Conservation (phyloP, 2,888 invertebrate genomes). For the Pseudoips prasinana region DNA sequence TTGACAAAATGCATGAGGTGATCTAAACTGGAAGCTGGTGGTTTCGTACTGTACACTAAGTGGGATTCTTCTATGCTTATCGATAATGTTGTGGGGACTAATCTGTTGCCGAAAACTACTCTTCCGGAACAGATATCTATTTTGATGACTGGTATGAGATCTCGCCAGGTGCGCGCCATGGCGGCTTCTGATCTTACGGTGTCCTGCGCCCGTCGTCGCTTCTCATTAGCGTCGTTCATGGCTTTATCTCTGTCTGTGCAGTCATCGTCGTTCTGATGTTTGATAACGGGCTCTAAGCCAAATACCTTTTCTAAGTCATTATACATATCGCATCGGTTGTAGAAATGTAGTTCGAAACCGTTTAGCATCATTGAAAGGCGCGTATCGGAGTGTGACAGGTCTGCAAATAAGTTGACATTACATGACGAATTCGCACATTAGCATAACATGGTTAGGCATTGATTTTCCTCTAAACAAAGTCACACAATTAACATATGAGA, state of each 20-base stretch:
- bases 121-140: conserved; percentile 95
- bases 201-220: conserved; percentile 73
- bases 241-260: conserved; percentile 80
- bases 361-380: conserved; percentile 94
- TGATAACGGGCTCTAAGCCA: conserved; percentile 90
- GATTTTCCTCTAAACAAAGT: conserved; percentile 22
- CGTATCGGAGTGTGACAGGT: conserved; percentile 97
- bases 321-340: conserved; percentile 95
- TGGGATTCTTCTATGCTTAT: conserved; percentile 97
- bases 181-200: conserved; percentile 88
- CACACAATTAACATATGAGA: not conserved
- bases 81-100: conserved; percentile 96
- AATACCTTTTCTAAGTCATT: conserved; percentile 93
- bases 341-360: conserved; percentile 97
- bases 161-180: conserved; percentile 95
- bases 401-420: conserved; percentile 81
- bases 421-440: not conserved
- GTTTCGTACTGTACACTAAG: conserved; percentile 96
- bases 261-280: conserved; percentile 83
- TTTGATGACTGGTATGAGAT: conserved; percentile 97
- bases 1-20: conserved; percentile 98
- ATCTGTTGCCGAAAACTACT: conserved; percentile 96
- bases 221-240: conserved; percentile 84
- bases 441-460: conserved; percentile 2
- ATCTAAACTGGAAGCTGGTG: conserved; percentile 95